Evolutionary conservation across 2,888 invertebrate species (phyloP).

Genomic region (Hermodice carunculata): DNA sequence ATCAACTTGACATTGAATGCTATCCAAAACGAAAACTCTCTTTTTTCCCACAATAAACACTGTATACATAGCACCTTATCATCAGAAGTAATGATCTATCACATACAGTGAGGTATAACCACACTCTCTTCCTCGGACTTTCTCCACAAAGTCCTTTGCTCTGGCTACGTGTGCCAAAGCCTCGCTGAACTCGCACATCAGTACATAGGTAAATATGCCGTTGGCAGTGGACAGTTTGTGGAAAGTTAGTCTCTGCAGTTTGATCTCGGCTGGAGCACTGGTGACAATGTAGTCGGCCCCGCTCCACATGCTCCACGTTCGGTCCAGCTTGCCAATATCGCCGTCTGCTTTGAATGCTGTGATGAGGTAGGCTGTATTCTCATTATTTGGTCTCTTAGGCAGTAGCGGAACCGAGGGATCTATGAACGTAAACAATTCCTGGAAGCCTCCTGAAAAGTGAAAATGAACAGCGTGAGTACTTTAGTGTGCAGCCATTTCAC

Average conservation of each 20-base stretch:
- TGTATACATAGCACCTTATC: too few species aligned
- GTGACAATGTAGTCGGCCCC: conserved; percentile 57
- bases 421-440: conserved; percentile 39
- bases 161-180: conserved; percentile 50
- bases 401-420: conserved; percentile 45
- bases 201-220: conserved; percentile 54
- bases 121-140: conserved; percentile 53
- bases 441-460: conserved; percentile 26
- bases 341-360: conserved; percentile 53
- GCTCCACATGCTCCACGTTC: conserved; percentile 59
- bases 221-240: conserved; percentile 41
- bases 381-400: conserved; percentile 56
- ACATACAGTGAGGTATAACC: conserved; percentile 56
- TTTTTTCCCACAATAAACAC: too few species aligned
- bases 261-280: conserved; percentile 54
- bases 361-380: conserved; percentile 56
- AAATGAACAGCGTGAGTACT: too few species aligned
- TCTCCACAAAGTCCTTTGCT: conserved; percentile 52
- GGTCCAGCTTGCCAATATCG: conserved; percentile 48
- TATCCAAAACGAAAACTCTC: too few species aligned
- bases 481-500: too few species aligned
- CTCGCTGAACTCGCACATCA: conserved; percentile 56
- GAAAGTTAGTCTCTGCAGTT: conserved; percentile 56
- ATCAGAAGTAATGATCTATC: too few species aligned
- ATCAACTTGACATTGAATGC: too few species aligned